Percentiles rank a stretch among this genome's conserved stretches.
These are phyloP conservation scores for Patagioenas fasciata DNA, from an alignment of 2,113 vertebrate species.

Conservation along the genomic window DNA sequence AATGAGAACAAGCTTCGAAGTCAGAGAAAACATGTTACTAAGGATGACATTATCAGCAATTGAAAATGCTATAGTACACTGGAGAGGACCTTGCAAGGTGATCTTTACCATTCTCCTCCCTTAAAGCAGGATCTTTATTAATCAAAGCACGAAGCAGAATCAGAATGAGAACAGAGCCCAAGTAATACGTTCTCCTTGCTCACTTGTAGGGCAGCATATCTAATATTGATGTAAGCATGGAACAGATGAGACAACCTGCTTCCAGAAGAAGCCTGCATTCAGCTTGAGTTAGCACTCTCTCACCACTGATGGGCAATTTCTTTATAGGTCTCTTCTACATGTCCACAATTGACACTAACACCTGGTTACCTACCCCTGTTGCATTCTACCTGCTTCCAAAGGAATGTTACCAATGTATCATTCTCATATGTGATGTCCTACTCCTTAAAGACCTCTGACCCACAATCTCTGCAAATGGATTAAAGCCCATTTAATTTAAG, in stretches of 20 bases:
- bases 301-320: background rate
- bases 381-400: background rate
- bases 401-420: background rate
- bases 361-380: background rate
- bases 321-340: background rate
- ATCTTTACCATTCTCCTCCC: background rate
- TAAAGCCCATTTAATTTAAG: background rate
- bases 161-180: background rate
- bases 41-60: background rate
- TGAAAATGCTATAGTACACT: background rate
- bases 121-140: background rate
- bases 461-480: background rate
- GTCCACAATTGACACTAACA: background rate
- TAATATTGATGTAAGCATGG: background rate
- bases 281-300: background rate
- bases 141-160: background rate
- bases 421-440: background rate
- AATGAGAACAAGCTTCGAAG: rapidly evolving
- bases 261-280: background rate
- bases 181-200: background rate
- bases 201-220: background rate
- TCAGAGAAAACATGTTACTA: background rate
- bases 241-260: background rate
- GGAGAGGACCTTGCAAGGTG: background rate
- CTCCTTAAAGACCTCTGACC: background rate